Evolutionary conservation across 2,113 vertebrate genomes (phyloP), one percentile per base, ranked within the genome.

Genomic region (Hymenochirus boettgeri): DNA sequence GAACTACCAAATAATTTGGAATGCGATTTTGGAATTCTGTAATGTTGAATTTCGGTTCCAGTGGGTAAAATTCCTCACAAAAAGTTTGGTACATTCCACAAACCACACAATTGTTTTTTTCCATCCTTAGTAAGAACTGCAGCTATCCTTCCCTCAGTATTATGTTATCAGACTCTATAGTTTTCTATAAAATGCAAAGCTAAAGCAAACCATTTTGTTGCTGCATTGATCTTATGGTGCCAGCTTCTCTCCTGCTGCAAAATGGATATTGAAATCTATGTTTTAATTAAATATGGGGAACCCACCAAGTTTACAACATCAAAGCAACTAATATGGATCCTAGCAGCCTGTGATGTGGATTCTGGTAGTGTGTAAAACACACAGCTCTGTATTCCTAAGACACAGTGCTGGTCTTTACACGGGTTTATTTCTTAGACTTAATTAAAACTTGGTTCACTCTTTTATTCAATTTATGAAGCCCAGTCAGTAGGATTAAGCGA

Each of bases 401-500:
- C 72, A 76, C 82, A 75, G 73, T 77, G 79, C 80, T 83, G 80
- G 83, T 84, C 85, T 83, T 84, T 82, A 88, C 76, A 65, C 78
- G 79, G 76, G 80, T 78, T 87, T 82, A 80, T 86, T 88, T 82
- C 81, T 85, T 84, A 82, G 83, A 82, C 90, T 97, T 99, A 97
- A 99, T 98, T 97, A 99, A 98, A 96, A 91, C 89, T 85, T 86
- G 85, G 88, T 81, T 85, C 84, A 79, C 89, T 86, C 84, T 83
- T 85, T 86, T 89, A 90, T 89, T 89, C 86, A 80, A 89, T 89
- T 90, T 90, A 85, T 88, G 86, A 91, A 90, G 87, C 89, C 90
- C 86, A 89, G 89, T 89, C 87, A 77, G 90, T 77, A 89, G 93
- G 95, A 98, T 99, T 98, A 98, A 94, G 87, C 83, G 94, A 98